Conservation (phyloP, 2,797 vertebrate species). For the Sarcophilus harrisii region DNA sequence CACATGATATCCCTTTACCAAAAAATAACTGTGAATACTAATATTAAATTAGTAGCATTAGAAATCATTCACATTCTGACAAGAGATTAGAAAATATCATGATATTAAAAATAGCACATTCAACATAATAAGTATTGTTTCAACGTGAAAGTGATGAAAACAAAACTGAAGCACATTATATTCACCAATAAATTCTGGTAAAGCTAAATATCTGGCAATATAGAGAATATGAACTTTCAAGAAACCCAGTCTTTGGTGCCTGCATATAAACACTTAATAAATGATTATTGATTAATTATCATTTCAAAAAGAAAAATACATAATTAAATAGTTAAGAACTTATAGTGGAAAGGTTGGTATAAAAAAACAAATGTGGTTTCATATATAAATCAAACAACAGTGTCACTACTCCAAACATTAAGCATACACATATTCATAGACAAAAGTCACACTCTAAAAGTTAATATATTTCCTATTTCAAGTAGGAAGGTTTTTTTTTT, state of each 20-base stretch:
- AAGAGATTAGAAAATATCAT: not conserved
- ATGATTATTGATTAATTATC: not conserved
- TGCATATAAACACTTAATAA: not conserved
- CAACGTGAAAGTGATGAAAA: not conserved
- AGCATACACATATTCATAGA: conserved; percentile 34
- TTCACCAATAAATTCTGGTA: not conserved
- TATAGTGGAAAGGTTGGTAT: conserved; percentile 35
- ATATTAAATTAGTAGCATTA: not conserved
- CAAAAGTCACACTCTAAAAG: conserved; percentile 38
- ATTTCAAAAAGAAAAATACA: conserved; percentile 41
- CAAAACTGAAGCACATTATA: not conserved
- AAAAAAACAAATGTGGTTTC: conserved; percentile 49
- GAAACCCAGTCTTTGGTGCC: not conserved
- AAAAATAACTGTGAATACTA: not conserved
- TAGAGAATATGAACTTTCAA: not conserved
- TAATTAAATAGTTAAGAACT: conserved; percentile 34
- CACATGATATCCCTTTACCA: not conserved
- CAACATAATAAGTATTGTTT: not conserved
- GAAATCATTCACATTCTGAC: not conserved
- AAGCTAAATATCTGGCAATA: not conserved
- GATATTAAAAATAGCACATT: not conserved
- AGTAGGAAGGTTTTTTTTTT: conserved; percentile 38
- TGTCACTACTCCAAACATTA: conserved; percentile 13
- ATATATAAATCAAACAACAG: conserved; percentile 38
- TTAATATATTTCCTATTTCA: not conserved